phyloP scores from a whole-genome alignment of 2,113 vertebrate genomes.

The Pseudolaguvia tuberculata region DNA sequence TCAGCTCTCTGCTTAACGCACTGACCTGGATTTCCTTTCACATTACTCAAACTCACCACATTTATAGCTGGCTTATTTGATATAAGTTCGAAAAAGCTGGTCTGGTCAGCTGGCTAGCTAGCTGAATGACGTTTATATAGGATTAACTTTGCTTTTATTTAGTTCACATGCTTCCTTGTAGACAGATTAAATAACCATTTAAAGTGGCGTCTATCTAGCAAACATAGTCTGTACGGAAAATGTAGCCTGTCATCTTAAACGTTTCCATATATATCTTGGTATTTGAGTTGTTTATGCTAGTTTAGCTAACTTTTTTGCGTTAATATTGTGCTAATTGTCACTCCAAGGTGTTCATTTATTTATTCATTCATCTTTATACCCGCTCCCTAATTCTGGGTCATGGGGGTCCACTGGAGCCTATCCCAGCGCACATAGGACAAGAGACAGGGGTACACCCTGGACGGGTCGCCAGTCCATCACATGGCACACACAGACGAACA shows the following conservation, averaged over 20 bases:
- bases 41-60: conserved; percentile 22
- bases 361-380: no score
- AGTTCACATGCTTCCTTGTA: not conserved
- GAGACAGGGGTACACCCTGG: no score
- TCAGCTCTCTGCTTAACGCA: conserved; percentile 81
- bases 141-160: not conserved
- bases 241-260: not conserved
- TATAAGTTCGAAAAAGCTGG: conserved; percentile 10
- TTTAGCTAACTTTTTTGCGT: not conserved
- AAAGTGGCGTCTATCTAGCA: not conserved
- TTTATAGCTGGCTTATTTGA: conserved; percentile 8
- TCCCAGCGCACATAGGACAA: no score
- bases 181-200: not conserved
- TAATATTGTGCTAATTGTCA: no score
- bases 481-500: no score
- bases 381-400: no score
- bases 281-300: not conserved
- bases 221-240: not conserved
- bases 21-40: conserved; percentile 31
- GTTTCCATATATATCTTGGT: not conserved
- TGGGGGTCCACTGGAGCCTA: no score
- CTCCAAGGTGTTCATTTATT: not conserved
- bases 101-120: conserved; percentile 6
- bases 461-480: no score
- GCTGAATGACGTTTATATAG: conserved; percentile 2